A percentile compares a stretch with the other conserved stretches of the same genome.
Evolutionary conservation across 2,113 vertebrate species (phyloP).

Genomic region (Tetrax tetrax): DNA sequence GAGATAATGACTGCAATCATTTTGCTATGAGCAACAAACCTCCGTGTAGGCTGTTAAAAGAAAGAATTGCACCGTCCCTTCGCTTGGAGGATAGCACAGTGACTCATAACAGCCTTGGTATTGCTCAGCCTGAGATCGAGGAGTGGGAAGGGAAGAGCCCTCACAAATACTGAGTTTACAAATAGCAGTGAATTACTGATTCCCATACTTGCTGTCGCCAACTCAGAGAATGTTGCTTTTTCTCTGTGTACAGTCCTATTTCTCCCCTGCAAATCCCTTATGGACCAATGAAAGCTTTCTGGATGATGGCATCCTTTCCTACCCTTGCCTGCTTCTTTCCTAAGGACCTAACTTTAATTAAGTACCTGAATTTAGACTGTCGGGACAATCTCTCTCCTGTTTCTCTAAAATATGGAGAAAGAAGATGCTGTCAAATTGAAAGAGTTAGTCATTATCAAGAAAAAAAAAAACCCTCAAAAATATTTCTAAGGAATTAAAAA

Average conservation of each 20-base stretch:
- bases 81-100: neutral
- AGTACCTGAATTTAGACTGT: neutral
- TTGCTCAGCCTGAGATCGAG: slow-evolving; percentile 23
- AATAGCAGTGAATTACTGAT: slow-evolving; percentile 53
- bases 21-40: neutral
- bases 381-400: neutral
- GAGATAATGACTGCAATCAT: neutral
- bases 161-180: slow-evolving; percentile 55
- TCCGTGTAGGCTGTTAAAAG: neutral
- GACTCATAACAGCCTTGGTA: slow-evolving; percentile 11
- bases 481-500: neutral
- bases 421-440: neutral
- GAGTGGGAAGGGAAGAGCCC: slow-evolving; percentile 21
- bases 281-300: neutral
- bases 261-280: neutral
- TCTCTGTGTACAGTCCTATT: neutral
- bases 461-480: neutral
- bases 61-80: neutral
- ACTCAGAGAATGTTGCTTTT: neutral
- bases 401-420: neutral
- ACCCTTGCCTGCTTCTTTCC: neutral
- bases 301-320: neutral
- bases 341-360: neutral
- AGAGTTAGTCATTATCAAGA: neutral
- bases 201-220: neutral